These are phyloP conservation scores for Drosophila ambigua DNA, from an alignment of 1,140 invertebrate genomes.

Conservation along the genomic window DNA sequence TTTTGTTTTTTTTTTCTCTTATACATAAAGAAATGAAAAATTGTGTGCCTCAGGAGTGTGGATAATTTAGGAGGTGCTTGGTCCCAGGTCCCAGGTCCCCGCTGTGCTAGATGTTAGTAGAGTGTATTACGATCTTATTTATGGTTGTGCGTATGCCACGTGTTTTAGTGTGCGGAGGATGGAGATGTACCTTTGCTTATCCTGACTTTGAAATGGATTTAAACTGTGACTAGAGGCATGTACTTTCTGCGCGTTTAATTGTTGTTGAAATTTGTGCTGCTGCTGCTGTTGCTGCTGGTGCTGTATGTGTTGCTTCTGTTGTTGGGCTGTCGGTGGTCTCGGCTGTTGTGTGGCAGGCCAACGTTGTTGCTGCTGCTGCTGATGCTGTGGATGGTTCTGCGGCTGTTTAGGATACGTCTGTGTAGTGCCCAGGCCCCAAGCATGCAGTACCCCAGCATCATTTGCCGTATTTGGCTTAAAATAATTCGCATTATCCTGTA, in stretches of 20 bases:
- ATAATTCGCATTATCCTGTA: constrained; percentile 77
- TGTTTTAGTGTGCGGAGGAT: neutral
- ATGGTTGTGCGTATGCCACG: neutral
- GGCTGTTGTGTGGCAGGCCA: constrained; percentile 37
- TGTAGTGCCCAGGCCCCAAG: constrained; percentile 85
- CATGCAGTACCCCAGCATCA: constrained; percentile 85
- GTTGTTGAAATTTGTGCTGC: constrained; percentile 72
- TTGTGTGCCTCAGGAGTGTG: neutral
- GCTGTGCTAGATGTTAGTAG: constrained; percentile 9
- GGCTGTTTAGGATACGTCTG: constrained; percentile 38
- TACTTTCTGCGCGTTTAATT: constrained; percentile 69
- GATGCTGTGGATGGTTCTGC: constrained; percentile 44
- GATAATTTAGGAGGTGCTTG: neutral
- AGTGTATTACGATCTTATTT: constrained; percentile 8
- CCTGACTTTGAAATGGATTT: constrained; percentile 75
- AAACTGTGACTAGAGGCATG: constrained; percentile 81
- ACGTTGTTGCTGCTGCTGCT: constrained; percentile 47
- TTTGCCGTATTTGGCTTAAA: constrained; percentile 85
- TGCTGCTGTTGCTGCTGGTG: constrained; percentile 49
- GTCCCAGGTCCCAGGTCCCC: neutral
- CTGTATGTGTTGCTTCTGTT: constrained; percentile 60
- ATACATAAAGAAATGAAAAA: too few relatives aligned
- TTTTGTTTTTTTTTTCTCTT: too few relatives aligned
- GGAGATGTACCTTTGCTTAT: constrained; percentile 75
- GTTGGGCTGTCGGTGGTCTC: constrained; percentile 32